Evolutionary conservation across 1,140 invertebrate species (phyloP), one percentile per base, ranked within the genome.

Genomic region (Zaprionus africanus): DNA sequence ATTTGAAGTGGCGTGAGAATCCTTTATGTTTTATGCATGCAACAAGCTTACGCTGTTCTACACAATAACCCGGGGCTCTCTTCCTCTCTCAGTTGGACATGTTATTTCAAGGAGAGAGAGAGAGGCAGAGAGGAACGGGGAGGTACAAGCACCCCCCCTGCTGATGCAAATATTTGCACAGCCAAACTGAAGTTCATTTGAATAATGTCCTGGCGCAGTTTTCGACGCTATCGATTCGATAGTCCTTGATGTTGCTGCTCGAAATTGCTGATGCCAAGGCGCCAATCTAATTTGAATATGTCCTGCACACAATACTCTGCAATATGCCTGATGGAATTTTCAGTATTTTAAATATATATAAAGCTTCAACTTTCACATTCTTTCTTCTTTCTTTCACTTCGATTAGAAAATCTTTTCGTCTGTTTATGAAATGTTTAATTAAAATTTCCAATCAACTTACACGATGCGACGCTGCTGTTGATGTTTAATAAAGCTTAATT

Each of bases 11-110:
- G 43, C 19, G 17, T 36, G 46, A 4, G n/a, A 17, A 46, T 17
- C 15, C 43, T 56, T 41, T 41, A 31, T 63, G n/a, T 43, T 56
- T 79, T 69, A 64, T 79, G 82, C 82, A 85, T 86, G 82, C 76
- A 4, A 72, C 72, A 58, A 63, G 60, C 79, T 70, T 64, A 62
- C 24, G 46, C 53, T 59, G 67, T 69, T 61, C 61, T 34, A 54
- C 15, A 60, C 41, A 43, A 65, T 72, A 17, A 43, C 54, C 56
- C 43, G 24, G 34, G 26, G 54, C 67, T 43, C 26, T 36, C 13
- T 36, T 3, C 5, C 28, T 34, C 31, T 34, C 31, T 4, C 4
- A 53, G 12, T 15, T 24, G 49, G 22, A 54, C 62, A 54, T 46
- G 41, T 46, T 46, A 17, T 49, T 17, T 19, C 46, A 4, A 41